Conservation (phyloP, 2,797 vertebrate species). For the Okamejei kenojei region DNA sequence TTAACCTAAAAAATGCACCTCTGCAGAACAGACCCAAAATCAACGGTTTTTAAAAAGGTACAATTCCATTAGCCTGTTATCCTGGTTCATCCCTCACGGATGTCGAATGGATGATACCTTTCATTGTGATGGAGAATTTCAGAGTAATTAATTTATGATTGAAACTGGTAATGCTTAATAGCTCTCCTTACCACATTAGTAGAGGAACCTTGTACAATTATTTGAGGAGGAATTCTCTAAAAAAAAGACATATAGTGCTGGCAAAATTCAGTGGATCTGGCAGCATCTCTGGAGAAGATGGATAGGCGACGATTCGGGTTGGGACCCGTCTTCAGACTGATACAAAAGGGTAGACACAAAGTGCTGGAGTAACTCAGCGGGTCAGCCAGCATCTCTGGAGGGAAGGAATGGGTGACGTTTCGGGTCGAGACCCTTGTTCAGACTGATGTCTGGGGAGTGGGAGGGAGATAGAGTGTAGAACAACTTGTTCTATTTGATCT, state of each 20-base stretch:
- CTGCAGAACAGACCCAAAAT: not conserved
- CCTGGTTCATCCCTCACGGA: not conserved
- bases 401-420: too few species aligned
- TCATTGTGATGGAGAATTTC: not conserved
- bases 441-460: too few species aligned
- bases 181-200: not conserved
- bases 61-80: not conserved
- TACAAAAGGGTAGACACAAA: too few species aligned
- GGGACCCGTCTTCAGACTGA: too few species aligned
- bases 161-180: not conserved
- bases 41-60: not conserved
- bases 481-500: too few species aligned
- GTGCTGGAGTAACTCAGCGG: too few species aligned
- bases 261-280: too few species aligned
- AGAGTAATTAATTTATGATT: not conserved
- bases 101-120: not conserved
- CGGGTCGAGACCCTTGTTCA: too few species aligned
- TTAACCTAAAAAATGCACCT: not conserved
- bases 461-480: too few species aligned
- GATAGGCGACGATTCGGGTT: too few species aligned
- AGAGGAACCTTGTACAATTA: not conserved
- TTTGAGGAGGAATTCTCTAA: not conserved
- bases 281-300: too few species aligned
- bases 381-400: too few species aligned
- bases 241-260: not conserved